A percentile compares a stretch with the other conserved stretches of the same genome.
Conservation (phyloP, 2,888 invertebrate species). For the Emmelina monodactyla region DNA sequence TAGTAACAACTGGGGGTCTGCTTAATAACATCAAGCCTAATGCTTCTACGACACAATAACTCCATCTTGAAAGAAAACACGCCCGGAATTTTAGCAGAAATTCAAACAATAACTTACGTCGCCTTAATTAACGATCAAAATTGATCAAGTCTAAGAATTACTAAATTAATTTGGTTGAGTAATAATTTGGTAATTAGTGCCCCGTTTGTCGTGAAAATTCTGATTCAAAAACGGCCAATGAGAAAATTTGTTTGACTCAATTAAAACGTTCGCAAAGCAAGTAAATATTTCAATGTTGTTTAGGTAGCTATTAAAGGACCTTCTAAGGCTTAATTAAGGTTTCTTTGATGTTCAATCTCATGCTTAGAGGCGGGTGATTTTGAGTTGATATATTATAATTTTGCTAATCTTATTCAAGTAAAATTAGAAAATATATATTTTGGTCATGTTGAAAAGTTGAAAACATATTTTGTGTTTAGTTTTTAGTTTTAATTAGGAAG, state of each 20-base stretch:
- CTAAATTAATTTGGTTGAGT: conserved; percentile 9
- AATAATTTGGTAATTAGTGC: conserved; percentile 17
- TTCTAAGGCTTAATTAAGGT: conserved; percentile 55
- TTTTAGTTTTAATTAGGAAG: too few species aligned
- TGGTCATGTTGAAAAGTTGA: not conserved
- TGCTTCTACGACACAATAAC: too few species aligned
- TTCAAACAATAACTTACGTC: too few species aligned
- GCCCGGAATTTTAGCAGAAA: too few species aligned
- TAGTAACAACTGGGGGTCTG: not conserved
- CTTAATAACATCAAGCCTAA: too few species aligned
- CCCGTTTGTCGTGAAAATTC: conserved; percentile 28
- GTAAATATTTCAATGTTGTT: conserved; percentile 55
- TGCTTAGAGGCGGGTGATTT: conserved; percentile 51
- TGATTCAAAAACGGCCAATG: conserved; percentile 34
- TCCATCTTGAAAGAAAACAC: too few species aligned
- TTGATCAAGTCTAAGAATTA: too few species aligned
- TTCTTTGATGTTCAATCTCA: conserved; percentile 62
- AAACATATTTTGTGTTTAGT: too few species aligned
- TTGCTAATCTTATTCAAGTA: conserved; percentile 3
- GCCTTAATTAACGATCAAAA: too few species aligned
- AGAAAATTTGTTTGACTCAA: conserved; percentile 48
- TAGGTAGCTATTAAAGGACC: conserved; percentile 50
- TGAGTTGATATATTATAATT: conserved; percentile 11
- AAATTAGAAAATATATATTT: not conserved
- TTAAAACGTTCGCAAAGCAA: conserved; percentile 46